Conservation (phyloP, 2,888 invertebrate genomes). For the Cheilosia variabilis region DNA sequence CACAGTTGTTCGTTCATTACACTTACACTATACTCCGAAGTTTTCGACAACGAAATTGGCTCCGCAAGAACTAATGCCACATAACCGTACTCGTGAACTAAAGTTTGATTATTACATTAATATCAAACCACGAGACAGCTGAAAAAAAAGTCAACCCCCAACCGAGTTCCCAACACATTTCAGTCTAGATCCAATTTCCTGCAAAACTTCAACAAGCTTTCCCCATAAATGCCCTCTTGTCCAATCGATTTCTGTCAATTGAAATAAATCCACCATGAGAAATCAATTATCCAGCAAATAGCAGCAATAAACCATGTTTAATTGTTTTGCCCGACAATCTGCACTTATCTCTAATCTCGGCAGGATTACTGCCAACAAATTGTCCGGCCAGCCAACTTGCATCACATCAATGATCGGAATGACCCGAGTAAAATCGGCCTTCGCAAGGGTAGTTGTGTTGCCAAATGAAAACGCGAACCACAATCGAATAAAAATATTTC, state of each 20-base stretch:
- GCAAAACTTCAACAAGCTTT: background rate
- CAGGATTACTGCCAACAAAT: constrained; percentile 62
- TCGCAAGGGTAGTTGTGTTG: constrained; percentile 23
- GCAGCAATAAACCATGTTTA: constrained; percentile 63
- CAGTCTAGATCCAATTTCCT: background rate
- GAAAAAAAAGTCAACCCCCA: background rate
- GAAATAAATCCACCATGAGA: constrained; percentile 45
- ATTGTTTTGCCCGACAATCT: constrained; percentile 65
- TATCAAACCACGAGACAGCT: too few species aligned
- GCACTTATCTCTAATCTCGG: constrained; percentile 57
- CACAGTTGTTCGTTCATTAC: too few species aligned
- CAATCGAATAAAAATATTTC: constrained; percentile 31
- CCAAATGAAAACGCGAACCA: constrained; percentile 42
- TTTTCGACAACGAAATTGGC: too few species aligned
- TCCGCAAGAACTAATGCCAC: too few species aligned
- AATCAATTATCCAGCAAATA: constrained; percentile 65
- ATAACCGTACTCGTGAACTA: too few species aligned
- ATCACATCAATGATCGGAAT: constrained; percentile 58
- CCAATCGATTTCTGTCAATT: constrained; percentile 23
- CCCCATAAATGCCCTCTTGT: background rate
- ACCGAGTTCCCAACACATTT: background rate
- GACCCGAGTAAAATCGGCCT: background rate
- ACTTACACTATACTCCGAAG: too few species aligned
- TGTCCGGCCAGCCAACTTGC: constrained; percentile 15
- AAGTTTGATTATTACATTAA: too few species aligned